Percentiles rank a stretch among this genome's conserved stretches.
phyloP scores from a whole-genome alignment of 2,113 vertebrate species.

The Tetrax tetrax region DNA sequence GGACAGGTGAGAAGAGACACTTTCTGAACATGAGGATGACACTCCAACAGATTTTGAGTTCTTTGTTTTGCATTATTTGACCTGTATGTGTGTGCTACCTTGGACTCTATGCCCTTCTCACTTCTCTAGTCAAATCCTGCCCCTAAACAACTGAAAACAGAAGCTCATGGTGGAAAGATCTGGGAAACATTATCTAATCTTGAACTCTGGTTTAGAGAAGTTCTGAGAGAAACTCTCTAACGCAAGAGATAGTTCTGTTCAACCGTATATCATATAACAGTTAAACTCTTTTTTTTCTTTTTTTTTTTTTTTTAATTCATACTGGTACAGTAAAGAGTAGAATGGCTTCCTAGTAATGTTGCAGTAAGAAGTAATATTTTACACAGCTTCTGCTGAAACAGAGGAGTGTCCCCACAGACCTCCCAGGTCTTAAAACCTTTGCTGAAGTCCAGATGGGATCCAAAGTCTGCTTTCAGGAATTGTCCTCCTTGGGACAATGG shows the following conservation, averaged over 20 bases:
- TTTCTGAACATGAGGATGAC: neutral
- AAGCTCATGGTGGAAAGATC: neutral
- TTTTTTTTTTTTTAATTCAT: neutral
- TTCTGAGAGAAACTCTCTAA: neutral
- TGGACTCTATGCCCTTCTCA: neutral
- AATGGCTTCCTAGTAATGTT: neutral
- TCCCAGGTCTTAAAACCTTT: neutral
- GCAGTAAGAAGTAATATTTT: neutral
- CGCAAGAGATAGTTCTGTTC: neutral
- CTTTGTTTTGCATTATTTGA: neutral
- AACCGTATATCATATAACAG: neutral
- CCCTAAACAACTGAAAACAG: neutral
- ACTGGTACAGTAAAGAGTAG: neutral
- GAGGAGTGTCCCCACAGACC: neutral
- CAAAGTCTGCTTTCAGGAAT: neutral
- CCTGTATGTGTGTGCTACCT: rapidly evolving
- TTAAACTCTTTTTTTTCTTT: neutral
- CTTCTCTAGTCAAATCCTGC: neutral
- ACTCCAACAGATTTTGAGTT: neutral
- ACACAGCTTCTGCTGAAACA: neutral
- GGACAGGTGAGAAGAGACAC: neutral
- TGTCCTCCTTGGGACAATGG: neutral
- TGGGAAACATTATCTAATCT: neutral
- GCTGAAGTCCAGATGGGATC: neutral
- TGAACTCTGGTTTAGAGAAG: neutral